Base-by-base conservation (phyloP, 2,797 vertebrate genomes). In the Propithecus deckenii region DNA sequence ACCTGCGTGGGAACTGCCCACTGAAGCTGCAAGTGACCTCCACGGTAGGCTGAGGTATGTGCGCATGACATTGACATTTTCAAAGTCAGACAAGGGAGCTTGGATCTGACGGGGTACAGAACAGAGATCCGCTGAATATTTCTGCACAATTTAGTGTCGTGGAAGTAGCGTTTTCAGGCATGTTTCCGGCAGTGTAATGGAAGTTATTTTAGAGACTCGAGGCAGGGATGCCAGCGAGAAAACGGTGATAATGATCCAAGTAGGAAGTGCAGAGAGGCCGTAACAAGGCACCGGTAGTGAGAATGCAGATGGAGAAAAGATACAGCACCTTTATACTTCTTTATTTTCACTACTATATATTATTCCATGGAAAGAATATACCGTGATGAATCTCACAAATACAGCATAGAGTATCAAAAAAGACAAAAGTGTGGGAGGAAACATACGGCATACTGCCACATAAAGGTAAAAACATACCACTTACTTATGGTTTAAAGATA, bases 261-360 rank as follows among this genome's bases (percentile, higher is more conserved):
- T 23, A 30, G 2, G 9, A 67, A 28, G 6, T 23, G 10, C n/a
- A 43, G 55, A 76, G 25, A 75, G 43, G 50, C 35, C 38, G 4
- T 32, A 43, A 1, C 8, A 13, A 35, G 25, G 63, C 20, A 1
- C 22, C 38, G 28, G 17, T 2, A 9, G 4, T 14, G 65, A 63
- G 35, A 12, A 25, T 9, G 15, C 30, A 65, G 46, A 32, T 11
- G 43, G 35, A 41, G 41, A 71, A 6, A 23, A 69, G 41, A 32
- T 0, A 4, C 28, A 35, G 1, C 15, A 7, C 43, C 38, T 2
- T 12, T 11, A 7, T 2, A 2, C 10, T 30, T 41, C 32, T 18
- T 81, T 86, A 65, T 35, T 86, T 55, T 55, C 48, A 55, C 32
- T 41, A 0, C 7, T 38, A 12, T 2, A 0, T 69, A 7, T 30